Percentiles rank a stretch among this genome's conserved stretches.
Evolutionary conservation across 1,140 invertebrate genomes (phyloP).

Genomic region (Phthorimaea operculella): DNA sequence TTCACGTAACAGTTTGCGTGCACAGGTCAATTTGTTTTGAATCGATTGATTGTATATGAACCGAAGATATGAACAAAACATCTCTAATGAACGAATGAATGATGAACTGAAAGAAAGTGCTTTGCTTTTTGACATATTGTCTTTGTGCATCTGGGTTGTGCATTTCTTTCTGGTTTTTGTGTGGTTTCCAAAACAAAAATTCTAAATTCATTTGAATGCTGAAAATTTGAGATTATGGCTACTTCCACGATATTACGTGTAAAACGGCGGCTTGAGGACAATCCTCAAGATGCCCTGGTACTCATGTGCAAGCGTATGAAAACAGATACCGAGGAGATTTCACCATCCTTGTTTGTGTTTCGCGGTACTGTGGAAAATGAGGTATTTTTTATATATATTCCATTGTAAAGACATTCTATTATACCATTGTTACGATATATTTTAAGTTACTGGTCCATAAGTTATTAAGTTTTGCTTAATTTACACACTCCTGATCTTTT

Average conservation of each 20-base stretch:
- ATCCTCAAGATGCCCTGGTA: constrained; percentile 61
- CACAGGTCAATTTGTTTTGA: too few species aligned
- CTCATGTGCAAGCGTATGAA: constrained; percentile 57
- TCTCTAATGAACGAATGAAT: too few species aligned
- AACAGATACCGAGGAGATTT: constrained; percentile 42
- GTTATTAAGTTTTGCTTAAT: background rate
- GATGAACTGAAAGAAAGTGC: too few species aligned
- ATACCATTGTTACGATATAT: background rate
- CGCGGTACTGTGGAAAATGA: constrained; percentile 56
- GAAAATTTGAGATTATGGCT: constrained; percentile 23
- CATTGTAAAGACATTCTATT: background rate
- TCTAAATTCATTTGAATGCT: too few species aligned
- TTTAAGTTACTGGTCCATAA: too few species aligned
- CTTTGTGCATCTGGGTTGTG: too few species aligned
- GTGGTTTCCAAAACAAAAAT: too few species aligned
- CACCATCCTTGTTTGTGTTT: constrained; percentile 59
- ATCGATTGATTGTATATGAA: too few species aligned
- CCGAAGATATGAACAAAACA: too few species aligned
- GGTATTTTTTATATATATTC: constrained; percentile 23
- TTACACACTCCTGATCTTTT: background rate
- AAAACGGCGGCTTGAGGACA: constrained; percentile 61
- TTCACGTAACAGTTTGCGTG: too few species aligned
- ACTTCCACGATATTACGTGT: constrained; percentile 55
- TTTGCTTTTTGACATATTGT: too few species aligned
- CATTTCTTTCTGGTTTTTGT: too few species aligned